Evolutionary conservation across 2,113 vertebrate species (phyloP).

Genomic region (Pipa parva): DNA sequence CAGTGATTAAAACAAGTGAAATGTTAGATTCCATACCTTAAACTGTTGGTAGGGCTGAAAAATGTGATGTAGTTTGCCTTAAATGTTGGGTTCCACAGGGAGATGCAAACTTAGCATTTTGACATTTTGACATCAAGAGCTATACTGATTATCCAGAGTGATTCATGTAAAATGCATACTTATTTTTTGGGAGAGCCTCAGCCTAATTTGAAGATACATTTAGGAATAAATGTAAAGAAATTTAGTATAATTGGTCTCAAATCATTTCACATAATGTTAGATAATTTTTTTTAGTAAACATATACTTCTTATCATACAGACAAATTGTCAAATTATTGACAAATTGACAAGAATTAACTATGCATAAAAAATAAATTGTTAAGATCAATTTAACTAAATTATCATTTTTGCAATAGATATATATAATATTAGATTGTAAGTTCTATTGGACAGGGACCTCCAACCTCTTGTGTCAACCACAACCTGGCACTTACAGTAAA

Average conservation of each 20-base stretch:
- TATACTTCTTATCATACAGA: too few relatives aligned
- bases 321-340: too few relatives aligned
- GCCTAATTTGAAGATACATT: slow-evolving; percentile 34
- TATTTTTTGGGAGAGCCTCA: slow-evolving; percentile 24
- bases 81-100: slow-evolving; percentile 31
- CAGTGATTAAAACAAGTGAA: slow-evolving; percentile 41
- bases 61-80: slow-evolving; percentile 35
- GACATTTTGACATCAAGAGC: slow-evolving; percentile 41
- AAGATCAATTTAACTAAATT: too few relatives aligned
- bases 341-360: too few relatives aligned
- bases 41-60: slow-evolving; percentile 44
- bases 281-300: too few relatives aligned
- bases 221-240: background rate
- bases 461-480: too few relatives aligned
- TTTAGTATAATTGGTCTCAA: background rate
- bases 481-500: too few relatives aligned
- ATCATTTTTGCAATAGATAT: too few relatives aligned
- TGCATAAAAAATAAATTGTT: too few relatives aligned
- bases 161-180: slow-evolving; percentile 47
- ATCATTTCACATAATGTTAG: too few relatives aligned
- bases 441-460: too few relatives aligned
- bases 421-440: too few relatives aligned
- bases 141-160: slow-evolving; percentile 40
- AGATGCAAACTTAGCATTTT: slow-evolving; percentile 47
- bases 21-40: slow-evolving; percentile 5